Evolutionary conservation across 2,797 vertebrate genomes (phyloP).

Genomic region (Eptatretus atami): DNA sequence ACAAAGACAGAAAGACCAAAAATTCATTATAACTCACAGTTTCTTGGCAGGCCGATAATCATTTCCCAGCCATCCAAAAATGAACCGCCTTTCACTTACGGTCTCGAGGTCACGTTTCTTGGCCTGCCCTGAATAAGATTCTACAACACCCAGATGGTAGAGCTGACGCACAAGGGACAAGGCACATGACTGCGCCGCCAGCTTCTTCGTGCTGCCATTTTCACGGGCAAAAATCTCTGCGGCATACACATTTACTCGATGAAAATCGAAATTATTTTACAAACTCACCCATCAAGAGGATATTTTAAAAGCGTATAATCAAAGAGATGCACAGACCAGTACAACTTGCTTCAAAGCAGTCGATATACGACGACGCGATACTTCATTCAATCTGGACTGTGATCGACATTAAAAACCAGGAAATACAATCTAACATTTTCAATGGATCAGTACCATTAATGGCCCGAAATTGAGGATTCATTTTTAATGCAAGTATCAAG

Average conservation of each 20-base stretch:
- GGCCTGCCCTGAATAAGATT: conserved; percentile 43
- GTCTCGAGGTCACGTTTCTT: conserved; percentile 71
- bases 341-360: no score
- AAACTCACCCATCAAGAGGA: neutral
- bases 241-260: conserved; percentile 11
- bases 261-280: neutral
- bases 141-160: conserved; percentile 53
- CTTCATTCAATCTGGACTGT: no score
- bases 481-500: no score
- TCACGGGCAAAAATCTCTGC: conserved; percentile 51
- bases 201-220: conserved; percentile 83
- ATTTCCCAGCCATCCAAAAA: no score
- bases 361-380: no score
- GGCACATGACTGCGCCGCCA: conserved; percentile 74
- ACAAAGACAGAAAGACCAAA: neutral
- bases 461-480: no score
- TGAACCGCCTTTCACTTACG: conserved; percentile 17
- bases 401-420: no score
- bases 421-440: no score
- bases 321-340: no score
- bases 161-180: conserved; percentile 67
- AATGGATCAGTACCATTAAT: no score
- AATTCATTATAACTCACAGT: neutral
- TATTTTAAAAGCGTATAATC: no score
- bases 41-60: no score